A percentile compares a stretch with the other conserved stretches of the same genome.
phyloP scores from a whole-genome alignment of 2,113 vertebrate genomes.

The Lepidothrix coronata region DNA sequence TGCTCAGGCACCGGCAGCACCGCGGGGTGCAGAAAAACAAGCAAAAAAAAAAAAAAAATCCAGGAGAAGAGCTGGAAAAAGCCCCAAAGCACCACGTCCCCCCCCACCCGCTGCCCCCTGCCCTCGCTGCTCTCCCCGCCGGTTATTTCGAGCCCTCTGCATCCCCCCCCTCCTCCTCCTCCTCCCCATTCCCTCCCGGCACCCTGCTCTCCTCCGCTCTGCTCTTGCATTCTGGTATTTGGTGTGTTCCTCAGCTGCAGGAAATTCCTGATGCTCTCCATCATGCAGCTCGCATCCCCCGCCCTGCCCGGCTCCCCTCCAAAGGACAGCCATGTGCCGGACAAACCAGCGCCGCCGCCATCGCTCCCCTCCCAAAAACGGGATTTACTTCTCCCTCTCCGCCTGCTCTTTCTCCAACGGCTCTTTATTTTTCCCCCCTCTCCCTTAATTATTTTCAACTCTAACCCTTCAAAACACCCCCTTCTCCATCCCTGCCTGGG shows the following conservation, averaged over 20 bases:
- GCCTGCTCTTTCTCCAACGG: not conserved
- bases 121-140: not conserved
- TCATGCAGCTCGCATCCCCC: slow-evolving; percentile 81
- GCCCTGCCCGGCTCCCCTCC: slow-evolving; percentile 83
- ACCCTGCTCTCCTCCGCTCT: slow-evolving; percentile 47
- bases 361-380: not conserved
- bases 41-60: not conserved
- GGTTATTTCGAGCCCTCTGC: not conserved
- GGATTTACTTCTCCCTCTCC: not conserved
- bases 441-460: not conserved
- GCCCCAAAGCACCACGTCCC: not conserved
- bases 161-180: not conserved
- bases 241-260: slow-evolving; percentile 88
- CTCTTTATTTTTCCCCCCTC: not conserved
- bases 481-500: not conserved
- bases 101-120: not conserved
- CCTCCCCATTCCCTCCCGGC: not conserved
- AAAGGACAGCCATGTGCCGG: slow-evolving; percentile 79
- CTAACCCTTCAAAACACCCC: not conserved
- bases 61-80: not conserved
- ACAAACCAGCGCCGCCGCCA: slow-evolving; percentile 63
- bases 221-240: slow-evolving; percentile 64
- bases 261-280: slow-evolving; percentile 97
- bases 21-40: not conserved
- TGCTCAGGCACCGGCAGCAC: not conserved